A percentile compares a stretch with the other conserved stretches of the same genome.
Evolutionary conservation across 2,797 vertebrate genomes (phyloP).

Genomic region (Gila robusta): DNA sequence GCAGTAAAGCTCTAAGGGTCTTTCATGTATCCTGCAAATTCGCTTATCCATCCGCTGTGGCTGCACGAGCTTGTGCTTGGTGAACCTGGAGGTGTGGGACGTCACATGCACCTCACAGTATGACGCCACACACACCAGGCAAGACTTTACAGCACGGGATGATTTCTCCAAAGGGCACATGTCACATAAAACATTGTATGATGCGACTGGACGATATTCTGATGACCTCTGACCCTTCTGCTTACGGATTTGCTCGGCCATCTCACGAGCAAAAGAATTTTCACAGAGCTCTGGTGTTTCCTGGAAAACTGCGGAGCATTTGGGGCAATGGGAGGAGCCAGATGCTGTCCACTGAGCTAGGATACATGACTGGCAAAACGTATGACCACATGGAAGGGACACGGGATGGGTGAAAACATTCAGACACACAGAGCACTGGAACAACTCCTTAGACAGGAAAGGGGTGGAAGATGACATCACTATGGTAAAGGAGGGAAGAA

Average conservation of each 20-base stretch:
- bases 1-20: slow-evolving; percentile 64
- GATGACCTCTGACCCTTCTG: slow-evolving; percentile 51
- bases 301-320: slow-evolving; percentile 68
- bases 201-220: accelerated
- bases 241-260: slow-evolving; percentile 71
- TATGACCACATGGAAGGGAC: slow-evolving; percentile 79
- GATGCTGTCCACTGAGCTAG: slow-evolving; percentile 65
- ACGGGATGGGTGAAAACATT: slow-evolving; percentile 75
- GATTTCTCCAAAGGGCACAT: slow-evolving; percentile 63
- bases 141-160: slow-evolving; percentile 70
- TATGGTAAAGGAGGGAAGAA: slow-evolving; percentile 9
- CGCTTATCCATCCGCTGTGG: slow-evolving; percentile 63
- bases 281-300: slow-evolving; percentile 70
- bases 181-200: slow-evolving; percentile 63
- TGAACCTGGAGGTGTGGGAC: slow-evolving; percentile 70
- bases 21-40: slow-evolving; percentile 60
- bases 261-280: slow-evolving; percentile 76
- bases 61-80: slow-evolving; percentile 72
- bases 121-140: slow-evolving; percentile 73
- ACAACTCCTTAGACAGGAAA: slow-evolving; percentile 72
- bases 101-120: slow-evolving; percentile 76
- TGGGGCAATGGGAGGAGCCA: slow-evolving; percentile 67
- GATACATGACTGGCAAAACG: slow-evolving; percentile 77
- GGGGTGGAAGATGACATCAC: slow-evolving; percentile 48
- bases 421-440: slow-evolving; percentile 75